Evolutionary conservation across 2,888 invertebrate genomes (phyloP).

Genomic region (Patella ulyssiponensis): DNA sequence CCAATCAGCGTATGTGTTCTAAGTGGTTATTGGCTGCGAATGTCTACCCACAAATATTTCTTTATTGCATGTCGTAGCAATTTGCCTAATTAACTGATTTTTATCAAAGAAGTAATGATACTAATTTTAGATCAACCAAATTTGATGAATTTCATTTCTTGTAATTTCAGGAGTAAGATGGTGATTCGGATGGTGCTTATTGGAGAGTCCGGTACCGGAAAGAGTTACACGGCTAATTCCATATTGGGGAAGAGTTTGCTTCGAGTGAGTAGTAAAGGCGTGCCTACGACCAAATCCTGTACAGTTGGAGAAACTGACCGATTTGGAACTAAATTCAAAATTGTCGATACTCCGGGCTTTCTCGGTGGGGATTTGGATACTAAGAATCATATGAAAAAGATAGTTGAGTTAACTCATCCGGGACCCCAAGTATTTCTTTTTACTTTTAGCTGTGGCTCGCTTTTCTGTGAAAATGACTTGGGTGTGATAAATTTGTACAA

Average conservation of each 20-base stretch:
- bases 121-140: too few relatives aligned
- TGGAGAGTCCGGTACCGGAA: background rate
- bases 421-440: slow-evolving; percentile 3
- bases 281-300: background rate
- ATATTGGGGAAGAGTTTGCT: background rate
- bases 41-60: too few relatives aligned
- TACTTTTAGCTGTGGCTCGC: background rate
- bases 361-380: background rate
- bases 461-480: background rate
- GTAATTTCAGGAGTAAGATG: background rate
- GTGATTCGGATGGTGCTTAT: background rate
- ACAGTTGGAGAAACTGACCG: background rate
- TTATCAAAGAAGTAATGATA: too few relatives aligned
- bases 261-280: background rate
- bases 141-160: too few relatives aligned
- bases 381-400: background rate
- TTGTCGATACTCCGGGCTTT: background rate
- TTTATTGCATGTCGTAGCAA: too few relatives aligned
- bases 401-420: background rate
- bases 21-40: too few relatives aligned
- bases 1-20: too few relatives aligned
- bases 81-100: too few relatives aligned
- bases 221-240: background rate
- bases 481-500: background rate
- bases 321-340: background rate